Evolutionary conservation across 2,113 vertebrate genomes (phyloP).

Genomic region (Arizona elegans): DNA sequence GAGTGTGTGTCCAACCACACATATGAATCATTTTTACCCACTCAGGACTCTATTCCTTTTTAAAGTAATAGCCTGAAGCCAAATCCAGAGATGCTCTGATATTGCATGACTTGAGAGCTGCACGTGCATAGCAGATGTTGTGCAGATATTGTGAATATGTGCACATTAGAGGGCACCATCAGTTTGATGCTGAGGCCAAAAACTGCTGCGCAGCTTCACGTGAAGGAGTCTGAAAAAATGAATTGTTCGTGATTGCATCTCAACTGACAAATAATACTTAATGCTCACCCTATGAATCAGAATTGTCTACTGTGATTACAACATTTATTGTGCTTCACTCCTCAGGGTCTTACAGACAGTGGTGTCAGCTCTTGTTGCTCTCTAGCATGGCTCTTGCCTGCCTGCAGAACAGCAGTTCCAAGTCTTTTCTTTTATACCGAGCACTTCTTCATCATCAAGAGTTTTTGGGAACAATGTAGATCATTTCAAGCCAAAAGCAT

Average conservation of each 20-base stretch:
- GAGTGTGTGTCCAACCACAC: background rate
- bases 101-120: background rate
- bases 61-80: background rate
- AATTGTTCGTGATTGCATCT: background rate
- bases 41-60: background rate
- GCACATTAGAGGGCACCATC: background rate
- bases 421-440: background rate
- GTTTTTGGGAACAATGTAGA: background rate
- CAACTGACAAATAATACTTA: background rate
- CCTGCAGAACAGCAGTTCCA: background rate
- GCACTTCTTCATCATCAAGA: background rate
- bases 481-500: background rate
- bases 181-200: background rate
- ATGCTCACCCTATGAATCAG: background rate
- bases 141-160: background rate
- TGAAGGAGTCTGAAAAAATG: background rate
- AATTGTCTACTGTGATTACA: background rate
- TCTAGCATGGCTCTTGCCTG: background rate
- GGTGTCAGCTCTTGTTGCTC: background rate
- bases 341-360: background rate
- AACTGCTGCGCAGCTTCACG: background rate
- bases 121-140: background rate
- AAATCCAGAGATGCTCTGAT: background rate
- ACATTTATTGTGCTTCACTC: background rate
- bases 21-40: background rate